Base-by-base conservation (phyloP, 2,113 vertebrate genomes). In the Nymphicus hollandicus region DNA sequence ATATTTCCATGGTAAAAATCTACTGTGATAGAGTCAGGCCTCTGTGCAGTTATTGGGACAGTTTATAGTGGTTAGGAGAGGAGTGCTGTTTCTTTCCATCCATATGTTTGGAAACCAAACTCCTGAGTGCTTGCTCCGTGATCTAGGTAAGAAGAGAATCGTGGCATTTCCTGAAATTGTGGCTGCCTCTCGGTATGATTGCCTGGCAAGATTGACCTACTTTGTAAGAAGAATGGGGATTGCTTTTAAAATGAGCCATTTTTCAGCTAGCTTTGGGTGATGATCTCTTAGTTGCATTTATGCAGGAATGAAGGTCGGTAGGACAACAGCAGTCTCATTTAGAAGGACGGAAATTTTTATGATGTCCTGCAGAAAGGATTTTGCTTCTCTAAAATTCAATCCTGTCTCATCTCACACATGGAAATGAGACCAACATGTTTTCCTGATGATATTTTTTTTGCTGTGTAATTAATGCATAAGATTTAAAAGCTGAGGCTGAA, bases 1-100 rank as follows among this genome's bases (percentile, higher is more conserved):
- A 28, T 43, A 78, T 43, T 79, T 85, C 27, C 2, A 33, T 41
- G 19, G 27, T 12, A 61, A 68, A 89, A 86, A 47, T 25, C 29
- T 55, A 7, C 29, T 68, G 7, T 31, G 31, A 46, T 56, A 72
- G 79, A 89, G 18, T 29, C 31, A 53, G 23, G 4, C 3, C 25
- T 86, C 37, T 63, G 11, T 28, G 46, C 17, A 41, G 14, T 11
- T 64, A 29, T 3, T 39, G 44, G 29, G 11, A n/a, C 7, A 73
- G 7, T 52, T 12, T 47, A 1, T 10, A 55, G 25, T 4, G 18
- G 9, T 28, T 0, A 0, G 29, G 19, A 89, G 25, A 52, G 11
- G 16, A 56, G 3, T 14, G 3, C 9, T 56, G 1, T 18, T 81
- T 56, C n/a, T 81, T 89, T 74, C 43, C 29, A 46, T 8, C 20